A percentile compares a stretch with the other conserved stretches of the same genome.
Evolutionary conservation across 2,113 vertebrate species (phyloP).

Genomic region (Lynx canadensis): DNA sequence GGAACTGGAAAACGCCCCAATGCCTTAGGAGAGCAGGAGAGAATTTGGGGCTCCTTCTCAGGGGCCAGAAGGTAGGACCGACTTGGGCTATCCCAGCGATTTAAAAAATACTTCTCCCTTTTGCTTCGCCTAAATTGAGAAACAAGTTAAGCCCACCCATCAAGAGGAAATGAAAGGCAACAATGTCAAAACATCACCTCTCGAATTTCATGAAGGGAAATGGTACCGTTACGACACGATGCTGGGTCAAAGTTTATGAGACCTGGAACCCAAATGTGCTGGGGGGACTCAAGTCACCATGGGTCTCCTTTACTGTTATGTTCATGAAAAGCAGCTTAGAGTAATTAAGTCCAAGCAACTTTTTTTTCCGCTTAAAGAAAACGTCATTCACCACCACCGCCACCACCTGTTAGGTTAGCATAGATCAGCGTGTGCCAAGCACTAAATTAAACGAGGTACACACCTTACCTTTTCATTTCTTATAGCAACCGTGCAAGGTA

Average conservation of each 20-base stretch:
- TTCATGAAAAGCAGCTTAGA: not conserved
- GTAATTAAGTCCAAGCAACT: not conserved
- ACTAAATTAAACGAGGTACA: accelerated
- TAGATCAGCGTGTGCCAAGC: not conserved
- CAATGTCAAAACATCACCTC: constrained; percentile 69
- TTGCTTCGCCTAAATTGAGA: constrained; percentile 56
- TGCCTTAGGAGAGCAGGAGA: not conserved
- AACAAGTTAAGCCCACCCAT: constrained; percentile 62
- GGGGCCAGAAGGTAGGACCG: not conserved
- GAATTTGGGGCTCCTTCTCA: not conserved
- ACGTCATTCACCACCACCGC: not conserved
- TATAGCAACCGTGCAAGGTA: not conserved
- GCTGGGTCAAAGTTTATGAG: not conserved
- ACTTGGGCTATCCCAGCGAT: not conserved
- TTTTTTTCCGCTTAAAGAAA: not conserved
- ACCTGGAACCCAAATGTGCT: not conserved
- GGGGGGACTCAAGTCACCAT: not conserved
- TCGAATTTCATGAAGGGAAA: constrained; percentile 74
- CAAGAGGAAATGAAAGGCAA: constrained; percentile 73
- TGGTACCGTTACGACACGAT: constrained; percentile 34
- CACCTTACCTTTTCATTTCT: not conserved
- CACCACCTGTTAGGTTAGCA: not conserved
- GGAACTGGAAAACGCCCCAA: not conserved
- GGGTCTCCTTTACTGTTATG: not conserved
- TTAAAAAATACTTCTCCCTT: constrained; percentile 56